Evolutionary conservation across 2,113 vertebrate genomes (phyloP).

Genomic region (Origma solitaria): DNA sequence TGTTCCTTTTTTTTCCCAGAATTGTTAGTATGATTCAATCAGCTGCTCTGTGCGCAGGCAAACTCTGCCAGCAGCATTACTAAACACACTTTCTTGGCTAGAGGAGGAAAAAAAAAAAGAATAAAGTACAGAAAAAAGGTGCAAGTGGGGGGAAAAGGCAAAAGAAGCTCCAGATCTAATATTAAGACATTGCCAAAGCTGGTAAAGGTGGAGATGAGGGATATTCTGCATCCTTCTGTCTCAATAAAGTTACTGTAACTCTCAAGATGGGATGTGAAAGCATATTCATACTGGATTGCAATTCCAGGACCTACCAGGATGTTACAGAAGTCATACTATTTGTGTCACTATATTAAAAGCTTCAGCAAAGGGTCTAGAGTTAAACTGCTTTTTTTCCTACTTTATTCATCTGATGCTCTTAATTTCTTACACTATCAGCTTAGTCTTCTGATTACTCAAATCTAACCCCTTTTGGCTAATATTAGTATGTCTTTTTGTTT

Average conservation of each 20-base stretch:
- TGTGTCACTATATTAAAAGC: neutral
- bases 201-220: neutral
- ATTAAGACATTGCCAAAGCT: neutral
- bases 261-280: neutral
- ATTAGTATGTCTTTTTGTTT: neutral
- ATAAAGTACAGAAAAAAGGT: neutral
- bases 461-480: neutral
- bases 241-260: neutral
- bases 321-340: neutral
- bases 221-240: neutral
- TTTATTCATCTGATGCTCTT: neutral
- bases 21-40: neutral
- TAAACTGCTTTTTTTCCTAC: neutral
- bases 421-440: neutral
- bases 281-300: rapidly evolving
- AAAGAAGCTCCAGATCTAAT: neutral
- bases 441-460: neutral
- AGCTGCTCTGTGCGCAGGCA: neutral
- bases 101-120: neutral
- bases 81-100: neutral
- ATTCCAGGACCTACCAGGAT: neutral
- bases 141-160: rapidly evolving
- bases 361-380: neutral
- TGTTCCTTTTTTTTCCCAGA: neutral
- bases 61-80: neutral